Percentiles rank a stretch among this genome's conserved stretches.
Evolutionary conservation across 2,888 invertebrate species (phyloP).

Genomic region (Drosophila nr. fundita): DNA sequence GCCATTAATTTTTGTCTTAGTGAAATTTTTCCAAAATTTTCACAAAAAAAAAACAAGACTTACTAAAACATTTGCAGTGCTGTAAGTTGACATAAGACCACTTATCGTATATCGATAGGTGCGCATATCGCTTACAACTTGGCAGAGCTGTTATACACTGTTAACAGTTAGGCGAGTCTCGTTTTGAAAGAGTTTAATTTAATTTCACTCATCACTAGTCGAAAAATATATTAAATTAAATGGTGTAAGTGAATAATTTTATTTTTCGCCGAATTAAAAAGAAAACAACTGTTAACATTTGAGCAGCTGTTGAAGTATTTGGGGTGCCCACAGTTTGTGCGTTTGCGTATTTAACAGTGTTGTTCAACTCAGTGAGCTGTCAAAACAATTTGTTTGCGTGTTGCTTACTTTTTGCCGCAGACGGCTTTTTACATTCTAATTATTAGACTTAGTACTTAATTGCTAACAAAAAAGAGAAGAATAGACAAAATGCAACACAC

Average conservation of each 20-base stretch:
- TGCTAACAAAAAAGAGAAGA: constrained; percentile 12
- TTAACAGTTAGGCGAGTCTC: not conserved
- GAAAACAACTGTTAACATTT: not conserved
- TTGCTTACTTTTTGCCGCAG: constrained; percentile 36
- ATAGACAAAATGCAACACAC: constrained; percentile 44
- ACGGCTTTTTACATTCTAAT: constrained; percentile 18
- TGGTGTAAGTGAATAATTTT: not conserved
- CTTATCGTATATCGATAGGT: constrained; percentile 18
- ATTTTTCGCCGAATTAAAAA: not conserved
- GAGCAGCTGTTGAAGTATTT: not conserved
- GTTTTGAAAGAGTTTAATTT: not conserved
- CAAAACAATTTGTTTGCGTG: constrained; percentile 57
- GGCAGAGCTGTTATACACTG: not conserved
- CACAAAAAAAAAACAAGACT: constrained; percentile 22
- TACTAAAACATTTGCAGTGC: constrained; percentile 36
- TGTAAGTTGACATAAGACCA: constrained; percentile 7
- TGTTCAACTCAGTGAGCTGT: constrained; percentile 15
- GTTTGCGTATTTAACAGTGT: not conserved
- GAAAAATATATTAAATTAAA: not conserved
- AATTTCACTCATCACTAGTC: not conserved
- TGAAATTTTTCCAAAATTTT: constrained; percentile 66
- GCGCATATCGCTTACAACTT: constrained; percentile 9
- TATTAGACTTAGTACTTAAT: constrained; percentile 43
- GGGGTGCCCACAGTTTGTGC: constrained; percentile 2
- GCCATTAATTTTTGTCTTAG: constrained; percentile 81